Base-by-base conservation (phyloP, 2,113 vertebrate genomes). In the Dasyurus viverrinus region DNA sequence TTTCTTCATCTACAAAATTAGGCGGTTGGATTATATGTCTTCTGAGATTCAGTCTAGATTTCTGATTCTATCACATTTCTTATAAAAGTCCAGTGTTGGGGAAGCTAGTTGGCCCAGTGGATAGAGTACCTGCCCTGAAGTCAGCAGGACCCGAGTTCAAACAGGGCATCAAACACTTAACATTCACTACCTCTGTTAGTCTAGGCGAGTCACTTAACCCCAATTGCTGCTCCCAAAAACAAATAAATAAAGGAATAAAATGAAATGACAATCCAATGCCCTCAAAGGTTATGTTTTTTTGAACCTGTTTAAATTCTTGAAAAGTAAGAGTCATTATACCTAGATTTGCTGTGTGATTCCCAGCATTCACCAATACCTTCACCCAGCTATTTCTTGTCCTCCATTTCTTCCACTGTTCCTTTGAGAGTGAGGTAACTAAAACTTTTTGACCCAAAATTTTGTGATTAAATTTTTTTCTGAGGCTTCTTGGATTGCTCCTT, bases 341-440 rank as follows among this genome's bases (percentile, higher is more conserved):
- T 94, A 93, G 60, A 91, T 92, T 54, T 47, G 94, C 94, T 36
- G n/a, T 46, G 26, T 19, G 60, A 36, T n/a, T 76, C 14, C 4
- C 12, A 3, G 68, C n/a, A 76, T 24, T 36, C 12, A 16, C 30
- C 30, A 42, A 42, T 84, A 84, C n/a, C 7, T 84, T 84, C n/a
- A 84, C 16, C 19, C 6, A 84, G 27, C 30, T 4, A 42, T 26
- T 84, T 53, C 8, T 10, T 46, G 30, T 12, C 54, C 25, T 50
- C 91, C n/a, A 7, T 84, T 53, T 48, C 89, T 68, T 48, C 91
- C 93, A n/a, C 12, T 26, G n/a, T 47, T 50, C 27, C 57, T 57
- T 93, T 93, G 89, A 94, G 94, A 94, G 46, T 53, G 90, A 92
- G 48, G 54, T 93, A 92, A 93, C 53, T 10, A 60, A 90, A 60